phyloP scores from a whole-genome alignment of 2,113 vertebrate genomes.

The Formicarius rufipectus region DNA sequence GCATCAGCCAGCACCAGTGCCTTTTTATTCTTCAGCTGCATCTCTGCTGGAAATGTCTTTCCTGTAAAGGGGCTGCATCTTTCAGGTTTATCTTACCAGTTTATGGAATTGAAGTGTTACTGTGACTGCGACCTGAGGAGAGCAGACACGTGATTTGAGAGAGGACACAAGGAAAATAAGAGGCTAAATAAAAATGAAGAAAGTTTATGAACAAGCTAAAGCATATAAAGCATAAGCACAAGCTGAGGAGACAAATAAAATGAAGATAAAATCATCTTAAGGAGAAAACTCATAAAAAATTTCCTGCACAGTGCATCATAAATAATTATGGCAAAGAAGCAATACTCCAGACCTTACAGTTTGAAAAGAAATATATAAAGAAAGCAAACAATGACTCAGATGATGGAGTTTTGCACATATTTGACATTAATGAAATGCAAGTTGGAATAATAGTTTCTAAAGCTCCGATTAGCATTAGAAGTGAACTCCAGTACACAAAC shows the following conservation, averaged over 20 bases:
- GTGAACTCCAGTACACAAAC: neutral
- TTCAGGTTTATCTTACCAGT: neutral
- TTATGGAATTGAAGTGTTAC: neutral
- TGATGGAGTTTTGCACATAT: neutral
- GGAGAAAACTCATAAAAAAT: neutral
- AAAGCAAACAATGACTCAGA: neutral
- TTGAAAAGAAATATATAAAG: neutral
- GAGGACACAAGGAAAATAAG: neutral
- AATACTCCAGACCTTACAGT: neutral
- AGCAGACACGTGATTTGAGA: neutral
- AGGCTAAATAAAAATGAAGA: neutral
- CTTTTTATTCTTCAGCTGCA: neutral
- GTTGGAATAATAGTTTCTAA: constrained; percentile 1
- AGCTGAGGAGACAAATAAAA: neutral
- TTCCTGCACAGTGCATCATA: neutral
- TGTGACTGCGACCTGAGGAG: neutral
- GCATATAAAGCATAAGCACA: neutral
- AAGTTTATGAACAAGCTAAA: neutral
- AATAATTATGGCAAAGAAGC: neutral
- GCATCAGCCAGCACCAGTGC: neutral
- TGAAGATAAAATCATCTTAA: neutral
- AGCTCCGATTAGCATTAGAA: constrained; percentile 26
- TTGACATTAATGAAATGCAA: neutral
- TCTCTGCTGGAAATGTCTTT: neutral
- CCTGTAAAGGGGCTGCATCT: neutral